Percentiles rank a stretch among this genome's conserved stretches.
These are phyloP conservation scores for Anomalospiza imberbis DNA, from an alignment of 2,797 vertebrate species.

Conservation along the genomic window DNA sequence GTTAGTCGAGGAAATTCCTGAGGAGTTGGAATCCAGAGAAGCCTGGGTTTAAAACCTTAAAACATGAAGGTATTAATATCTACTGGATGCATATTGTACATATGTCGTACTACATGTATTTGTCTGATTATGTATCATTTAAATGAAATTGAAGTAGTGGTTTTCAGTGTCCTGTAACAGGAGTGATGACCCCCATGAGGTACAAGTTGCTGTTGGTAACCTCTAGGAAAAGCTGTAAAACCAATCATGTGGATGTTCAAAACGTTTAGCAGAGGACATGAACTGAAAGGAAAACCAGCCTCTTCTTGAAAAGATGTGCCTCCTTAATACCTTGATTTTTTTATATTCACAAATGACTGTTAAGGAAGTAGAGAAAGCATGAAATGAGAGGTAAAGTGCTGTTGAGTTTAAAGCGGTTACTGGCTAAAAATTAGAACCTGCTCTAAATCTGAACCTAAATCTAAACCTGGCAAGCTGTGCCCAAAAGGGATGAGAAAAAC, in stretches of 20 bases:
- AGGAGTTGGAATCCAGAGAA: background rate
- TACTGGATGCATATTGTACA: background rate
- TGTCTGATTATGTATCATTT: too few relatives aligned
- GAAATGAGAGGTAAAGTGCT: background rate
- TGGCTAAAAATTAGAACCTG: background rate
- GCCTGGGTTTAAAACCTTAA: background rate
- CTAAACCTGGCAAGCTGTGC: background rate
- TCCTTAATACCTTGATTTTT: background rate
- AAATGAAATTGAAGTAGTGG: background rate
- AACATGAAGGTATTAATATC: background rate
- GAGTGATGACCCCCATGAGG: background rate
- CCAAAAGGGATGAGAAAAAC: background rate
- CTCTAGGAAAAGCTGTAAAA: constrained; percentile 15
- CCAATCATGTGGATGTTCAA: background rate
- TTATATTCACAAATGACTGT: background rate
- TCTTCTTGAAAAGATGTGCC: background rate
- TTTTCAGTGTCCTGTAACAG: background rate
- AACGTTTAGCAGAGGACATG: background rate
- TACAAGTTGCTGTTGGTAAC: background rate
- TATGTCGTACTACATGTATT: too few relatives aligned
- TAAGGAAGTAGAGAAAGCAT: background rate
- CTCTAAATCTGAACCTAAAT: background rate
- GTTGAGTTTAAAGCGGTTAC: background rate
- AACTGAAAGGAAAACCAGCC: background rate
- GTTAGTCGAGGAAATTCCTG: background rate